Evolutionary conservation across 2,888 invertebrate species (phyloP).

Genomic region (Athetis lepigone): DNA sequence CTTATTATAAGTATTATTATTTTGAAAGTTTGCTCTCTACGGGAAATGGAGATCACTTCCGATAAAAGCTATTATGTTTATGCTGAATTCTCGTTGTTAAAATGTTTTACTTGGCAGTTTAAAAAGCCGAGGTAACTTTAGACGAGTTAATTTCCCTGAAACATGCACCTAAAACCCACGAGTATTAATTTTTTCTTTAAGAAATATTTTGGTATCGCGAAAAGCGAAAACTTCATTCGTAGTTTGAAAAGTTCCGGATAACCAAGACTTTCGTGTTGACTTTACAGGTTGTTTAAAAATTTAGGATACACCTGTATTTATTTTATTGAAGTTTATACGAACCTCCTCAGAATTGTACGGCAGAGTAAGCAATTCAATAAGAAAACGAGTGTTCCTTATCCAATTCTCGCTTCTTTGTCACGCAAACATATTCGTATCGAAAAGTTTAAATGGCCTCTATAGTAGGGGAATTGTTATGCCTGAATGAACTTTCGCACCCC

Average conservation of each 20-base stretch:
- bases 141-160: conserved; percentile 21
- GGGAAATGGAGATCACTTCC: background rate
- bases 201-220: conserved; percentile 37
- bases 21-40: background rate
- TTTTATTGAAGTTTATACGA: conserved; percentile 43
- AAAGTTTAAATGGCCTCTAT: conserved; percentile 69
- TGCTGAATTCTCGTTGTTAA: background rate
- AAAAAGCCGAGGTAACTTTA: background rate
- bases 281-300: conserved; percentile 34
- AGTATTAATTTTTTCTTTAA: conserved; percentile 17
- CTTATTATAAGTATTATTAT: too few species aligned
- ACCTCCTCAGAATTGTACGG: conserved; percentile 34
- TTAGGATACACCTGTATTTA: conserved; percentile 42
- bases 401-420: conserved; percentile 55
- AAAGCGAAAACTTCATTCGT: conserved; percentile 30
- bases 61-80: conserved; percentile 9
- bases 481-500: conserved; percentile 77
- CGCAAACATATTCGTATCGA: conserved; percentile 61
- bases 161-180: conserved; percentile 4
- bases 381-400: conserved; percentile 29
- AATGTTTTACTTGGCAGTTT: background rate
- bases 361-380: conserved; percentile 37
- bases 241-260: conserved; percentile 27
- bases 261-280: conserved; percentile 40
- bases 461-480: conserved; percentile 73